Base-by-base conservation (phyloP, 37 sponge, comb jelly and placozoan species). In the Ephydatia muelleri region DNA sequence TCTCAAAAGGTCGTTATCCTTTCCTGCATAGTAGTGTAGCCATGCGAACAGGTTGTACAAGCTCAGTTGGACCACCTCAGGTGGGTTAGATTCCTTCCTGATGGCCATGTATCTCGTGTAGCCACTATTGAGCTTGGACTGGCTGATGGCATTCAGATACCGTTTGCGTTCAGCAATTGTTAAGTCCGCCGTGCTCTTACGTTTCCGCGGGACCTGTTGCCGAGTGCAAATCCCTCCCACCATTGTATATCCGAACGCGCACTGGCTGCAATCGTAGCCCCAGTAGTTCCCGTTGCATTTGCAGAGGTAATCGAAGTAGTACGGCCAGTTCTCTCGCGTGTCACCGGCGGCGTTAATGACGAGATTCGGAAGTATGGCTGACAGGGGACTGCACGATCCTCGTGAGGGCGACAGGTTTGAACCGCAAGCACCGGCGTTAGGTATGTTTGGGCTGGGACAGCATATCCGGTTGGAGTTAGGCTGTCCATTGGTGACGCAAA, bases 21-120 rank as follows among this genome's bases (percentile, higher is more conserved):
- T 89, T 21, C 82, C 90, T 25, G 90, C 85, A 78, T 84, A 84
- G 65, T 89, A 85, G 49, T 89, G 90, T 34, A 81, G 25, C 90
- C 90, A 89, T 19, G 76, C 80, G 25, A 34, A 75, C 43, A 89
- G 64, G 16, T 75, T 78, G 57, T 89, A 89, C 34, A 89, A 82
- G 66, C 77, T 38, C 36, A 79, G 19, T n/a, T 80, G 65, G 21
- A 85, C 32, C 16, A 31, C 73, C 16, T 68, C 72, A 48, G 80
- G 80, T 38, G 84, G 84, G 23, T 23, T 23, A 9, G 78, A 34
- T 36, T 89, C 89, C 49, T 89, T 80, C 39, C 78, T 27, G 25
- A 89, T 75, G 30, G 47, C 89, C 38, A 14, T 31, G 35, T 89
- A 89, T 26, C 83, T 84, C 26, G 84, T 79, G 23, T 83, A 74